A percentile compares a stretch with the other conserved stretches of the same genome.
Evolutionary conservation across 2,888 invertebrate species (phyloP).

Genomic region (Coleophora flavipennella): DNA sequence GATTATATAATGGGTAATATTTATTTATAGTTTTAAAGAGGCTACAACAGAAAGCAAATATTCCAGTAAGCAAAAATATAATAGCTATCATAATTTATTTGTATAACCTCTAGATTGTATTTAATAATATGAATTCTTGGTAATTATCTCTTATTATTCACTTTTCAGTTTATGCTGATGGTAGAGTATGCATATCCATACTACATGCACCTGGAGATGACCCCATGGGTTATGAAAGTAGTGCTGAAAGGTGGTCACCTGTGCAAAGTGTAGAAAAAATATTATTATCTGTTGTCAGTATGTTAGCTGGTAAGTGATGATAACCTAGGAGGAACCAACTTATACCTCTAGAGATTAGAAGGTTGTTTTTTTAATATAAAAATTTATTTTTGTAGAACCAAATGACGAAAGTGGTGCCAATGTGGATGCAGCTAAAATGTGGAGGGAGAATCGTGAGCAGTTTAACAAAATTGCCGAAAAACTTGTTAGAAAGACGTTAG

Average conservation of each 20-base stretch:
- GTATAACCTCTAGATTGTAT: no score
- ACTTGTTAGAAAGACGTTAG: constrained; percentile 92
- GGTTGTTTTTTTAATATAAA: no score
- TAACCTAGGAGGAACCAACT: no score
- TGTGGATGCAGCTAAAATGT: constrained; percentile 99
- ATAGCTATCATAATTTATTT: no score
- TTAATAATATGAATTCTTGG: no score
- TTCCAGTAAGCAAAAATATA: no score
- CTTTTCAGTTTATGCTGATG: constrained; percentile 88
- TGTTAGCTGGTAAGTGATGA: constrained; percentile 85
- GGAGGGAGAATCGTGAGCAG: constrained; percentile 95
- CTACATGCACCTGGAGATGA: constrained; percentile 99
- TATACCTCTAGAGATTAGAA: no score
- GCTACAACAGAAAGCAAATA: no score
- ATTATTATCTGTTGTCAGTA: constrained; percentile 96
- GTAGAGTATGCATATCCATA: constrained; percentile 98
- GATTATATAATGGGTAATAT: no score
- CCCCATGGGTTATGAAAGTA: constrained; percentile 99
- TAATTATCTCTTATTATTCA: no score
- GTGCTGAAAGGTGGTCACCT: constrained; percentile 98
- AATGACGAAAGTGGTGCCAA: constrained; percentile 99
- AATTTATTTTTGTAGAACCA: constrained; percentile 78
- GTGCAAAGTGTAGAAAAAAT: constrained; percentile 99
- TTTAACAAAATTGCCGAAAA: constrained; percentile 94
- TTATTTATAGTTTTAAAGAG: no score